Base-by-base conservation (phyloP, 2,113 vertebrate genomes). In the Etheostoma spectabile region DNA sequence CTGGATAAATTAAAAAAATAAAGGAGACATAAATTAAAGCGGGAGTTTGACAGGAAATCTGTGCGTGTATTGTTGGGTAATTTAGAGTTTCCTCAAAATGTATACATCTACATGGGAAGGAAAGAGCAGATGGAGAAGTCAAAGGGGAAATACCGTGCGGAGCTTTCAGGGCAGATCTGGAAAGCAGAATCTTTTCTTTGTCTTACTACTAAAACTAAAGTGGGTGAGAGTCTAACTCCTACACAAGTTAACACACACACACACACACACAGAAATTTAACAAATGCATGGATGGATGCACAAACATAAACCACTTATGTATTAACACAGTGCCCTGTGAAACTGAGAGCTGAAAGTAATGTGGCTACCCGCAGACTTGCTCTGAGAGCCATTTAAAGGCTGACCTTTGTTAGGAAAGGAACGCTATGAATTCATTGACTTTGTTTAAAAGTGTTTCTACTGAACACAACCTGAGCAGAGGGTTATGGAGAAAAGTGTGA, bases 331-430 rank as follows among this genome's bases (percentile, higher is more conserved):
- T n/a, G 74, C 45, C 55, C 57, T 27, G 61, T 74, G 73, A 73
- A 63, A 72, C 53, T 6, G 42, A 33, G 46, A 61, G 49, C 21
- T 38, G 38, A 38, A 81, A 81, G 73, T 82, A 55, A 64, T 45
- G 66, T 53, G 60, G 78, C 80, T 88, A 76, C 85, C 79, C 16
- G 65, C 77, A 77, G 74, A 74, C 74, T 30, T 22, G 16, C 57
- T 49, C 57, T 38, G 35, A 74, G 35, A 87, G 42, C 21, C 67
- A 72, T 75, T 88, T 86, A 74, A 69, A 85, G 59, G 52, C 52
- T 83, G 84, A 90, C 90, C 87, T 90, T 88, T 89, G 33, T 75
- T 57, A 27, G 45, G 77, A 77, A 63, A 60, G 72, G 52, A 77
- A 79, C 42, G 71, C 64, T 30, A 3, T 81, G 79, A 79, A 86